A percentile compares a stretch with the other conserved stretches of the same genome.
These are phyloP conservation scores for Cephalophus harveyi DNA, from an alignment of 2,113 vertebrate species.

Conservation along the genomic window DNA sequence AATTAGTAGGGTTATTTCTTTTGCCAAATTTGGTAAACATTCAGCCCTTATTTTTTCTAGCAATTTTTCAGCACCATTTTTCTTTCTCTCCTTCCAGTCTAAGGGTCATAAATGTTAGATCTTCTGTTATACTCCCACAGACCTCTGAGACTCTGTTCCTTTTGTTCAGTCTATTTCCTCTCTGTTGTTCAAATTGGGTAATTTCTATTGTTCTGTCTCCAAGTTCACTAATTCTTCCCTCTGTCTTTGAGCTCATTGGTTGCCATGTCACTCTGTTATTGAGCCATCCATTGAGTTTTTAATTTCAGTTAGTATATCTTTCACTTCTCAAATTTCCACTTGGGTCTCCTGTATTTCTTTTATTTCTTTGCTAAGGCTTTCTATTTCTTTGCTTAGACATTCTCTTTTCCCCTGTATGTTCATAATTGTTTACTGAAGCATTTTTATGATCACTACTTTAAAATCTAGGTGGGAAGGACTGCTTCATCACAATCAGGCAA, in stretches of 20 bases:
- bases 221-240: background rate
- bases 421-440: background rate
- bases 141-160: background rate
- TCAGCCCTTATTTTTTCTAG: background rate
- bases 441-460: background rate
- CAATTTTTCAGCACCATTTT: background rate
- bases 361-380: background rate
- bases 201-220: background rate
- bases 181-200: background rate
- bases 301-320: background rate
- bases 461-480: background rate
- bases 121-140: background rate
- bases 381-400: background rate
- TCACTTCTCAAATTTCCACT: background rate
- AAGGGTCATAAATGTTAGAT: background rate
- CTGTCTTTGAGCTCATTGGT: background rate
- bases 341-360: background rate
- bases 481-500: background rate
- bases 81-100: background rate
- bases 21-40: background rate
- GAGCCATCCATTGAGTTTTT: background rate
- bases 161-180: background rate
- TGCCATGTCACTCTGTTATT: background rate
- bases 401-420: background rate
- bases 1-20: background rate